Conservation (phyloP, 2,888 invertebrate genomes). For the Amiota communis region DNA sequence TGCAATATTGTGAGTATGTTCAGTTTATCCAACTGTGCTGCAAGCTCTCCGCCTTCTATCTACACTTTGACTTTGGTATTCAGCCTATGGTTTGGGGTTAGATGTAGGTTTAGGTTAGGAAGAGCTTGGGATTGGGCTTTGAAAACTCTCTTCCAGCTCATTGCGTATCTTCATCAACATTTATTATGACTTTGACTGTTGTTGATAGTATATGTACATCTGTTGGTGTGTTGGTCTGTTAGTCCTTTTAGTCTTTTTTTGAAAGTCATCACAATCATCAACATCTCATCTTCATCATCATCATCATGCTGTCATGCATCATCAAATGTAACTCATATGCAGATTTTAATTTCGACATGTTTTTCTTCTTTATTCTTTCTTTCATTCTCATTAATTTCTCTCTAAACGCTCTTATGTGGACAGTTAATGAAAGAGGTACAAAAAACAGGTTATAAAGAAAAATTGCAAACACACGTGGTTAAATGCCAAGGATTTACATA, state of each 20-base stretch:
- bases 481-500: slow-evolving; percentile 19
- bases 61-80: not conserved
- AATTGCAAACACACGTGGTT: not conserved
- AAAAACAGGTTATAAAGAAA: not conserved
- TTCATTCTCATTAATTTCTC: not conserved
- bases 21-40: not conserved
- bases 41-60: not conserved
- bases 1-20: not conserved
- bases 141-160: slow-evolving; percentile 9
- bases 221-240: not conserved
- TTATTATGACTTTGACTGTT: not conserved
- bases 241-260: not conserved
- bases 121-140: not conserved
- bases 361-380: not conserved
- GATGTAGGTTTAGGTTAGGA: not conserved
- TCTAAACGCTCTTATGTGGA: not conserved
- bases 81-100: too few relatives aligned
- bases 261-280: not conserved
- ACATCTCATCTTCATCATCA: not conserved
- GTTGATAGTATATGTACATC: not conserved
- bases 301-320: not conserved
- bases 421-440: not conserved
- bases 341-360: not conserved
- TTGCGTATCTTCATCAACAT: slow-evolving; percentile 17
- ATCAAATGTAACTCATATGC: too few relatives aligned